Evolutionary conservation across 2,888 invertebrate genomes (phyloP).

Genomic region (Melieria omissa): DNA sequence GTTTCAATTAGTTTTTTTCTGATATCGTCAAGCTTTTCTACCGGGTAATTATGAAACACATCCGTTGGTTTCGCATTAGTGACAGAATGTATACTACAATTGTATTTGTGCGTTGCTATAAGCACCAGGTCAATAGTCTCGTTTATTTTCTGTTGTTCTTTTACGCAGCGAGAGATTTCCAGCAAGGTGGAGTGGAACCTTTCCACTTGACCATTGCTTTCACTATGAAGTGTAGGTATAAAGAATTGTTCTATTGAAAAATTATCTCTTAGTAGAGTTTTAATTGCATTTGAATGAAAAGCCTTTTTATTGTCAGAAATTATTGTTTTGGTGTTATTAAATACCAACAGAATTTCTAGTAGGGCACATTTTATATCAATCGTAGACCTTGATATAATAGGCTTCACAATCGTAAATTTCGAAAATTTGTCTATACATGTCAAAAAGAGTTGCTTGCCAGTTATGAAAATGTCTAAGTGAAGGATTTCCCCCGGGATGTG

Average conservation of each 20-base stretch:
- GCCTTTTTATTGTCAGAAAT: slow-evolving; percentile 6
- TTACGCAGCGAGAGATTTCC: slow-evolving; percentile 15
- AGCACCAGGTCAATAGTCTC: slow-evolving; percentile 3
- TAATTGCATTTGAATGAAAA: slow-evolving; percentile 6
- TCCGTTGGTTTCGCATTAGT: too few species aligned
- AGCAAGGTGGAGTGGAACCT: slow-evolving; percentile 11
- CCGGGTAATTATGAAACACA: too few species aligned
- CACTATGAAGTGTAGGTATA: too few species aligned
- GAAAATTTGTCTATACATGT: too few species aligned
- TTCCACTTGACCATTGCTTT: not conserved
- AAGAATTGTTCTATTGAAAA: too few species aligned
- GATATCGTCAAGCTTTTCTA: too few species aligned
- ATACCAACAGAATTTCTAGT: not conserved
- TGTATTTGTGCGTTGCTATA: not conserved
- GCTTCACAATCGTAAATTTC: too few species aligned
- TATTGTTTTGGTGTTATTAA: slow-evolving; percentile 4
- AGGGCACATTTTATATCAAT: slow-evolving; percentile 5
- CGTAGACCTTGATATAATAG: not conserved
- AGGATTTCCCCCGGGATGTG: slow-evolving; percentile 8
- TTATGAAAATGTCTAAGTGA: slow-evolving; percentile 6
- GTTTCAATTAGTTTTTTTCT: not conserved
- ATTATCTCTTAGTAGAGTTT: not conserved
- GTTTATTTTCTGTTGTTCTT: not conserved
- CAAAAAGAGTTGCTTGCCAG: slow-evolving; percentile 4
- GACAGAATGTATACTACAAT: too few species aligned